Percentiles rank a stretch among this genome's conserved stretches.
phyloP scores from a whole-genome alignment of 2,888 invertebrate genomes.

The Siphlonurus alternatus region DNA sequence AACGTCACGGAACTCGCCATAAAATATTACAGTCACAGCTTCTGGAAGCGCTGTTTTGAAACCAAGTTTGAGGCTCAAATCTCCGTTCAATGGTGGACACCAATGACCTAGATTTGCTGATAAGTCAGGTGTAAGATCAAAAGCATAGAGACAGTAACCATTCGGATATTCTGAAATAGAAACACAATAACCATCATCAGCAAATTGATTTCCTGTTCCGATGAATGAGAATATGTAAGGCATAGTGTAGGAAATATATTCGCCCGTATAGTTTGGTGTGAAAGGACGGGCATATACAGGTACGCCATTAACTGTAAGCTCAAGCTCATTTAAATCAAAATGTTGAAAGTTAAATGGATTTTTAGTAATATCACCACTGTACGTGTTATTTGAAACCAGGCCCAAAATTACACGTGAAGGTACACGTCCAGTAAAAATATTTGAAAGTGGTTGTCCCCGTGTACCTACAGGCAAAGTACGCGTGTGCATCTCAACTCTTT shows the following conservation, averaged over 20 bases:
- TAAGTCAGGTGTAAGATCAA: neutral
- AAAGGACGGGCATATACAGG: neutral
- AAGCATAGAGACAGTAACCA: neutral
- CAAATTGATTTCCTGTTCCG: neutral
- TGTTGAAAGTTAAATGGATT: constrained; percentile 5
- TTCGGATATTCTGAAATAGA: neutral
- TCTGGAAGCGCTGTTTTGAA: neutral
- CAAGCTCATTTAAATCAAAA: neutral
- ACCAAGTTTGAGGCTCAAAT: neutral
- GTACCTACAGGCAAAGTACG: neutral
- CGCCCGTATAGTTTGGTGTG: neutral
- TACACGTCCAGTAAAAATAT: neutral
- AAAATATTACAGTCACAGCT: neutral
- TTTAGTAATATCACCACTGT: neutral
- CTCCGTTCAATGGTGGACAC: neutral
- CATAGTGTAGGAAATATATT: neutral
- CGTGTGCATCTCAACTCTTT: neutral
- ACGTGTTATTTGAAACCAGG: neutral
- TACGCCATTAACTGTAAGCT: neutral
- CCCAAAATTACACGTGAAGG: neutral
- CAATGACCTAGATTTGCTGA: neutral
- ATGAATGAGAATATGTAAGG: neutral
- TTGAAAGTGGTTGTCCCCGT: neutral
- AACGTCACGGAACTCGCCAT: neutral
- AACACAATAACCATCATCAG: neutral